Conservation (phyloP, 2,113 vertebrate species). For the cattle (Bos taurus) region ARS-UCD2.0 NC_037345.1:30656501-30657000, state of each 20-base stretch:
- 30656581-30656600: conserved; percentile 78
- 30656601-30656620: conserved; percentile 70
- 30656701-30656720: conserved; percentile 69
- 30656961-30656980: not conserved
- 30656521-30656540: conserved; percentile 72
- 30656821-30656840: conserved; percentile 64
- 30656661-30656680: conserved; percentile 71
- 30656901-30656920: not conserved
- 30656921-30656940: not conserved
- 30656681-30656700: conserved; percentile 68
- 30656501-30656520: conserved; percentile 78
- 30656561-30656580: conserved; percentile 77
- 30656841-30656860: conserved; percentile 56
- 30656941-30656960: not conserved
- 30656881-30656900: conserved; percentile 32
- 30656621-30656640: conserved; percentile 74
- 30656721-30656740: conserved; percentile 77
- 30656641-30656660: conserved; percentile 72
- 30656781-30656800: conserved; percentile 79
- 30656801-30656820: conserved; percentile 81
- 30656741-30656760: conserved; percentile 83
- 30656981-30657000: not conserved
- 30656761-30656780: conserved; percentile 71
- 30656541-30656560: conserved; percentile 74
- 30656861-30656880: conserved; percentile 45